These are phyloP conservation scores for Cyphomyrus plagiostoma DNA, from an alignment of 2,113 vertebrate genomes.

Conservation along the genomic window DNA sequence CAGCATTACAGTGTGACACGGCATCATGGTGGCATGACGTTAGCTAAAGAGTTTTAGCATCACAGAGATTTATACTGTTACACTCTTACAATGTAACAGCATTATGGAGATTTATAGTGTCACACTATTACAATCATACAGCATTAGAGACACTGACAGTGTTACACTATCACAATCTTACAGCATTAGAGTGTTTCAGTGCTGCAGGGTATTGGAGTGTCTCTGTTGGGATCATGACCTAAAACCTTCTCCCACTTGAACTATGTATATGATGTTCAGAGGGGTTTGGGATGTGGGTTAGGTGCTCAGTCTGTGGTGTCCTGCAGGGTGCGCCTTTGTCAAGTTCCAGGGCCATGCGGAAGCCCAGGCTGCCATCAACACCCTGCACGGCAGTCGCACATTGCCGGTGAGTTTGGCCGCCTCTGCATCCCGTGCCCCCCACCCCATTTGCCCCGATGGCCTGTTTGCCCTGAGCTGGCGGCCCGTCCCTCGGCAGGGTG, in stretches of 20 bases:
- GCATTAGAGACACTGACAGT: neutral
- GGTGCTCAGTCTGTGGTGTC: neutral
- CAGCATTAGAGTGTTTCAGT: neutral
- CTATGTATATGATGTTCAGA: neutral
- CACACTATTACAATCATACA: neutral
- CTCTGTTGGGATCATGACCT: neutral
- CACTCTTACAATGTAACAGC: neutral
- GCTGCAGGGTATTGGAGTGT: neutral
- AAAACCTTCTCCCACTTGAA: neutral
- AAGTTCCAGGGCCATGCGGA: slow-evolving; percentile 84
- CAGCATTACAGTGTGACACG: neutral
- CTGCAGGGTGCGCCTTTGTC: slow-evolving; percentile 82
- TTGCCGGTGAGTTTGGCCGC: slow-evolving; percentile 66
- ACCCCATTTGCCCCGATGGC: neutral
- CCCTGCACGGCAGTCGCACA: slow-evolving; percentile 83
- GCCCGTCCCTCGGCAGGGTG: slow-evolving; percentile 58
- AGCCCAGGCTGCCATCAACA: slow-evolving; percentile 83
- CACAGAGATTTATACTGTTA: neutral
- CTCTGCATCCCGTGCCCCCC: neutral
- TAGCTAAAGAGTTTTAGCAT: neutral
- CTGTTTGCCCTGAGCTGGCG: neutral
- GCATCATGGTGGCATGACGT: neutral
- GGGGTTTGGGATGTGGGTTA: no score
- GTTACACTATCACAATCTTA: neutral
- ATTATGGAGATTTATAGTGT: neutral